These are phyloP conservation scores for Lampris incognitus DNA, from an alignment of 2,113 vertebrate species.

Conservation along the genomic window DNA sequence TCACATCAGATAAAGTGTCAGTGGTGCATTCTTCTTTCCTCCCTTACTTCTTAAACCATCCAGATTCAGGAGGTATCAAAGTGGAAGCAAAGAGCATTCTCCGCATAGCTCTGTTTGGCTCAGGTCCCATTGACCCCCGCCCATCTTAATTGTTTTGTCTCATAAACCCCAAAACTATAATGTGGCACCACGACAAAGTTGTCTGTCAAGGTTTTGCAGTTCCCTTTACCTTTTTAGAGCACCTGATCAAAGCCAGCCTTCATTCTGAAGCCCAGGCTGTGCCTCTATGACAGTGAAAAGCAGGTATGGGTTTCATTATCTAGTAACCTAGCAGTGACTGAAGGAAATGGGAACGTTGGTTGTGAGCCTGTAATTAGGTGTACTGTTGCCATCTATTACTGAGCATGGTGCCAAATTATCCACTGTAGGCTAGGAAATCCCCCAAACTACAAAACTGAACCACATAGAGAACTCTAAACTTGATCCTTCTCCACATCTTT, in stretches of 20 bases:
- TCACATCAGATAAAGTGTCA: too few species aligned
- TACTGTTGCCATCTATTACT: conserved; percentile 41
- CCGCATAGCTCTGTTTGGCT: background rate
- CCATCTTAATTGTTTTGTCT: conserved; percentile 2
- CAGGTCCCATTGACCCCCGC: background rate
- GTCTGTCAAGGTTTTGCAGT: conserved; percentile 22
- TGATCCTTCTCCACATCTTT: background rate
- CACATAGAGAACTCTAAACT: background rate
- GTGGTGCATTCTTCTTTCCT: too few species aligned
- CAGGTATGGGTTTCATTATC: conserved; percentile 48
- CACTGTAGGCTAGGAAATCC: conserved; percentile 47
- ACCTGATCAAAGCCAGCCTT: conserved; percentile 67
- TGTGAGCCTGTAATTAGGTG: conserved; percentile 60
- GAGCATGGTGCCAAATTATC: conserved; percentile 36
- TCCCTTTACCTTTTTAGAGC: conserved; percentile 36
- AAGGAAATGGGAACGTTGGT: conserved; percentile 48
- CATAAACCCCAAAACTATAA: conserved; percentile 6
- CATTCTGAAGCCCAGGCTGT: conserved; percentile 20
- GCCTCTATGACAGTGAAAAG: conserved; percentile 23
- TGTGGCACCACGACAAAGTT: conserved; percentile 11
- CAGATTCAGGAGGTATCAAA: too few species aligned
- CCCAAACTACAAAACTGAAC: conserved; percentile 15
- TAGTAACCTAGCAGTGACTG: conserved; percentile 34
- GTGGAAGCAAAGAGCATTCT: background rate
- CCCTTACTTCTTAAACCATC: too few species aligned